Conservation (phyloP, 1,140 invertebrate species). For the Zaprionus ornatus region DNA sequence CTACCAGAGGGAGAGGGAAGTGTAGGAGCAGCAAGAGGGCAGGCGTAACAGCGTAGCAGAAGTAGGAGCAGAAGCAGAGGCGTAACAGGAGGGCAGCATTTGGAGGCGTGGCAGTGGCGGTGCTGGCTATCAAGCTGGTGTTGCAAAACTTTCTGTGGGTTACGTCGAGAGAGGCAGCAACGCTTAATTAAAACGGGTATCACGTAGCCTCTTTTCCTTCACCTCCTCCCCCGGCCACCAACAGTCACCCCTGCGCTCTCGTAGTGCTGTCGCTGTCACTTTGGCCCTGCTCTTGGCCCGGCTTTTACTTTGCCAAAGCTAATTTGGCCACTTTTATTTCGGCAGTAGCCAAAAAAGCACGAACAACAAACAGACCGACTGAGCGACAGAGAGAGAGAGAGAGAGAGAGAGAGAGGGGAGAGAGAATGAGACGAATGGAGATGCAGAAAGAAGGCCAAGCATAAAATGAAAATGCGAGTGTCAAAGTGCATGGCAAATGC, state of each 20-base stretch:
- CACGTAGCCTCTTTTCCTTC: slow-evolving; percentile 17
- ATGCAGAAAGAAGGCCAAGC: background rate
- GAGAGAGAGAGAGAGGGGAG: background rate
- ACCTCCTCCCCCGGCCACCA: background rate
- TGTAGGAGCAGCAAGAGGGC: background rate
- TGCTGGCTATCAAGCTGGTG: background rate
- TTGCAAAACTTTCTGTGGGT: slow-evolving; percentile 19
- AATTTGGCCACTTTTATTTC: slow-evolving; percentile 52
- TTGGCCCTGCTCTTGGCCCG: slow-evolving; percentile 28
- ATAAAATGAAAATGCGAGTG: slow-evolving; percentile 36
- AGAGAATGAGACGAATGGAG: background rate
- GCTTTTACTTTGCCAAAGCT: slow-evolving; percentile 48
- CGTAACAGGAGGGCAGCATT: background rate
- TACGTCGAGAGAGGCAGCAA: background rate
- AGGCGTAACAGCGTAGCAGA: too few relatives aligned
- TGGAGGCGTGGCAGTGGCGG: background rate
- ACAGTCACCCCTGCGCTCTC: background rate
- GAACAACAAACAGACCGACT: background rate
- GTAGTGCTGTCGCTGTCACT: slow-evolving; percentile 38
- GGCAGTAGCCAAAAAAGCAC: slow-evolving; percentile 5
- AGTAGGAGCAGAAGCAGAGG: too few relatives aligned
- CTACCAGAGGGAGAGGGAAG: background rate
- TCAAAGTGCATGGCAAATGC: slow-evolving; percentile 56
- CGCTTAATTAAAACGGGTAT: slow-evolving; percentile 45
- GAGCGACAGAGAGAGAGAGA: background rate